phyloP scores from a whole-genome alignment of 1,140 invertebrate species.

The Polyergus mexicanus region DNA sequence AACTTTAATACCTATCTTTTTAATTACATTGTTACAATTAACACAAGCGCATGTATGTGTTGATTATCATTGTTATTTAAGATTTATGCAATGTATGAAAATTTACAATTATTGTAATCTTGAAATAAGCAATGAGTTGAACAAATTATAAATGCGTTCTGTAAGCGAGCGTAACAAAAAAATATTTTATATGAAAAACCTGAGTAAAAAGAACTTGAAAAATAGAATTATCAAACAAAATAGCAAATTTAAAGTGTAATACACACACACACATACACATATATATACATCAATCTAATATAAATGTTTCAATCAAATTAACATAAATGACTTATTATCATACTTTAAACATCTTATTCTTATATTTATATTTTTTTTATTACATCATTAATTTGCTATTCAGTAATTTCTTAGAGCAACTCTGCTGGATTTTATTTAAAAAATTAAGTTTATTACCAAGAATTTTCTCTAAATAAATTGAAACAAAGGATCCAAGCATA shows the following conservation, averaged over 20 bases:
- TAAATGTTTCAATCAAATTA: slow-evolving; percentile 25
- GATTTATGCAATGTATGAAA: slow-evolving; percentile 32
- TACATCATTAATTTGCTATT: too few species aligned
- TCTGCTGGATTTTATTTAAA: too few species aligned
- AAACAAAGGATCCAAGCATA: too few species aligned
- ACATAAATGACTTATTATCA: neutral
- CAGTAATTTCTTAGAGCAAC: too few species aligned
- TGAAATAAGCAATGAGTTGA: slow-evolving; percentile 36
- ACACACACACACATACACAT: neutral
- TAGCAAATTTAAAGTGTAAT: slow-evolving; percentile 31
- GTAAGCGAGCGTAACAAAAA: slow-evolving; percentile 20
- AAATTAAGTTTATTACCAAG: too few species aligned
- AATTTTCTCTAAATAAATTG: too few species aligned
- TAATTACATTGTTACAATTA: slow-evolving; percentile 28
- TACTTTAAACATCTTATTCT: too few species aligned
- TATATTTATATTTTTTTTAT: too few species aligned
- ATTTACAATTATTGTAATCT: slow-evolving; percentile 23
- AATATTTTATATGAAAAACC: slow-evolving; percentile 18
- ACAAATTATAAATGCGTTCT: slow-evolving; percentile 26
- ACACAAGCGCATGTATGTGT: slow-evolving; percentile 35
- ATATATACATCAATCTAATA: slow-evolving; percentile 2
- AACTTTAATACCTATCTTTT: slow-evolving; percentile 40
- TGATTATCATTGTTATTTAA: slow-evolving; percentile 33
- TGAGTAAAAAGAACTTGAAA: slow-evolving; percentile 26
- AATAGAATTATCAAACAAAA: slow-evolving; percentile 2